Evolutionary conservation across 2,888 invertebrate genomes (phyloP).

Genomic region (Phoronis australis): DNA sequence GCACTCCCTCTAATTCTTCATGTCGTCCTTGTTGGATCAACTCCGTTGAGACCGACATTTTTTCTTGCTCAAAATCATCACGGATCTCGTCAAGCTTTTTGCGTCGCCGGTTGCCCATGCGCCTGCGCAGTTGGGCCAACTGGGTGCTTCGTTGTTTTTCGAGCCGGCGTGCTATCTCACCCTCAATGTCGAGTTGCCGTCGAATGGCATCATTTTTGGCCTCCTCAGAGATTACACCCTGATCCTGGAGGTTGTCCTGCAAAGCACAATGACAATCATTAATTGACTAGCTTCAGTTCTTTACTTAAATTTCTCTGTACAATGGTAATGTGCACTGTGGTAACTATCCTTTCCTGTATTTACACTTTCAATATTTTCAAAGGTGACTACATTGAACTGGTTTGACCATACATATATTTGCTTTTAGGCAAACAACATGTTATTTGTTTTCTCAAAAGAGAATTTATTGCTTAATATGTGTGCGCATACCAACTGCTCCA

Average conservation of each 20-base stretch:
- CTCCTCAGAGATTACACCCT: slow-evolving; percentile 30
- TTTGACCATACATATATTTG: too few relatives aligned
- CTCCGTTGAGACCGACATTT: slow-evolving; percentile 19
- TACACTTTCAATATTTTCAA: too few relatives aligned
- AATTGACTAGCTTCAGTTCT: too few relatives aligned
- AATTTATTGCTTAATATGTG: too few relatives aligned
- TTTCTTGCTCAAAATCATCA: slow-evolving; percentile 30
- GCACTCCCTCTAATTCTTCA: slow-evolving; percentile 34
- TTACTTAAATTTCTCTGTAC: too few relatives aligned
- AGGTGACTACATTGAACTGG: too few relatives aligned
- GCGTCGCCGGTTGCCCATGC: slow-evolving; percentile 28
- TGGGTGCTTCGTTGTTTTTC: slow-evolving; percentile 26
- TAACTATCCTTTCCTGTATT: neutral
- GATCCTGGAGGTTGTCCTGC: slow-evolving; percentile 27
- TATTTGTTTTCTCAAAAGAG: too few relatives aligned
- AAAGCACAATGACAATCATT: too few relatives aligned
- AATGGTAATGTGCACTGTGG: too few relatives aligned
- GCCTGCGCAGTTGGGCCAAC: slow-evolving; percentile 26
- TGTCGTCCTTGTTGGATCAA: slow-evolving; percentile 37
- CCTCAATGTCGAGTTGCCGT: slow-evolving; percentile 28
- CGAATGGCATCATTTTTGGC: slow-evolving; percentile 25
- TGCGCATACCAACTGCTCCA: slow-evolving; percentile 37
- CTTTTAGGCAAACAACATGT: too few relatives aligned
- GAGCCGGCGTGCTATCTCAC: slow-evolving; percentile 19
- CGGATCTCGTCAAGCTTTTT: slow-evolving; percentile 25